Evolutionary conservation across 2,888 invertebrate species (phyloP), one percentile per base, ranked within the genome.

Genomic region (Lapara coniferarum): DNA sequence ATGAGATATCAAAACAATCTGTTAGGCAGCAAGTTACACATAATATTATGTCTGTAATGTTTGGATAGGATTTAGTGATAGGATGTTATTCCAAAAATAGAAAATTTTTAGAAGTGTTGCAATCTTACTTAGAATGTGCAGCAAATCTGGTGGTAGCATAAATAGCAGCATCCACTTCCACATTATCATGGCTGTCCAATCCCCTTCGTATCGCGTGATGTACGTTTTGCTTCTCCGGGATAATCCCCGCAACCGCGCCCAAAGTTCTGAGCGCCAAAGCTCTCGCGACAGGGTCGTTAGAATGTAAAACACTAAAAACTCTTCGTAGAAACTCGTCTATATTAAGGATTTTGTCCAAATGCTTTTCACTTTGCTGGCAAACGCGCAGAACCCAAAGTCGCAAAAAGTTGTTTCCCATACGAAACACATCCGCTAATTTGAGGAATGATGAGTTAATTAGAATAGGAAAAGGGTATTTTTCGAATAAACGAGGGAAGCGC

Each of bases 401-500:
- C 53, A 99, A 90, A 83, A 99, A 97, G 87, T 99, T 99, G 71
- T 97, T 98, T 0, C 98, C 93, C 90, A 91, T 96, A 70, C 98
- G 96, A 91, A 99, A 99, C 7, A 99, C 97, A 91, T 99, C 99
- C 0, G 99, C 97, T 19, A 99, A 90, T 93, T 99, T 99, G 25
- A 99, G 89, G 76, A 99, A 96, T 0, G 99, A 98, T 0, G 99
- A 98, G 90, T 99, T 99, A 49, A 99, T 99, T 25, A 99, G 93
- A 82, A 99, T 98, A 0, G 99, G 99, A 90, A 99, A 99, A 0
- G 99, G 99, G 88, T 99, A 99, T 86, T 99, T 98, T 85, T 99
- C 98, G 89, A 99, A 99, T 0, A 99, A 94, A 51, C 97, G 95
- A 0, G 99, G 98, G 89, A 98, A 99, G 56, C 98, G 96, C 0